Evolutionary conservation across 2,113 vertebrate genomes (phyloP), one percentile per base, ranked within the genome.

Genomic region (Otolemur garnettii): DNA sequence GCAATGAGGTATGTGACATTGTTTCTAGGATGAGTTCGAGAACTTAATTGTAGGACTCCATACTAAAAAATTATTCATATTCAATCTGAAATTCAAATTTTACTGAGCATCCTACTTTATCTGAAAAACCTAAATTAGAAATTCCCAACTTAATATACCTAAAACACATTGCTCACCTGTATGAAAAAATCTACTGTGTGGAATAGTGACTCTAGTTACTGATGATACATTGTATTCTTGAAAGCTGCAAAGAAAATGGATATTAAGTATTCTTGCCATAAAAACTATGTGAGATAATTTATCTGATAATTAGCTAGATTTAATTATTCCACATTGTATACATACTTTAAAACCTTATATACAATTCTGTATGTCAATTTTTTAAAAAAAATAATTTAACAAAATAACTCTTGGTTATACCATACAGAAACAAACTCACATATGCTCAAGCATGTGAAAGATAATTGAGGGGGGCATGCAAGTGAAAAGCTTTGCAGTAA

Each of bases 81-180:
- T 78, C 90, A 94, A 75, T 88, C 35, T 90, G n/a, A 93, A 93
- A 96, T 94, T 83, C 33, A 66, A n/a, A 59, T 91, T 93, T 89
- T 79, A 89, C 4, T 64, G 7, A 55, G 26, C 22, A 53, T 33
- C 55, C 35, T n/a, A 0, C 71, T 97, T 83, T 82, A 90, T 93
- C 30, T 92, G 18, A 11, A 72, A 92, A 90, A 87, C 17, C 38
- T 78, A 93, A 38, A 72, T 38, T 89, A 55, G 17, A 8, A 91
- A 53, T 96, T 96, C n/a, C 55, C 94, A 85, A 85, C 14, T 75
- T 78, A 91, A 57, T 78, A 78, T n/a, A 74, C 42, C 35, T 72
- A 78, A 91, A 93, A 88, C 28, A 87, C n/a, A 55, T 45, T 69
- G 91, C 18, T 94, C 24, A 88, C 17, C 15, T 88, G 4, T 42